Evolutionary conservation across 2,797 vertebrate genomes (phyloP).

Genomic region (Rousettus madagascariensis): DNA sequence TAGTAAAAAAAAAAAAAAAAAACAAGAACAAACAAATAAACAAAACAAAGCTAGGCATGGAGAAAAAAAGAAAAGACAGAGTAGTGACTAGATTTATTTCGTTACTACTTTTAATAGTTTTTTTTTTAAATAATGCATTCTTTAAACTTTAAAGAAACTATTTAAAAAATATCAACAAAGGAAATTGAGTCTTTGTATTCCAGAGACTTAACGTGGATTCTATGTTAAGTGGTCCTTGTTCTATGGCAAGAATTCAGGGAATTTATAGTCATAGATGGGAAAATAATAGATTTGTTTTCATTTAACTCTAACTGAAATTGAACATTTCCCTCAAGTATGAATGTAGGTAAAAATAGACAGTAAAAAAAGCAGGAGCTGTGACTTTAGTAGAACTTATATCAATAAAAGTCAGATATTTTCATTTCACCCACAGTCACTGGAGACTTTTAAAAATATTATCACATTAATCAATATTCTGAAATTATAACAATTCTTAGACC

Average conservation of each 20-base stretch:
- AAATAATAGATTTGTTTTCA: not conserved
- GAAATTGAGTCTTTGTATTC: not conserved
- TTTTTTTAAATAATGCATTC: not conserved
- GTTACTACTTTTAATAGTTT: not conserved
- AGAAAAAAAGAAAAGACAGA: not conserved
- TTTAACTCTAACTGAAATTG: not conserved
- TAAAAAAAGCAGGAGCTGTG: not conserved
- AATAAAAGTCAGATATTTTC: not conserved
- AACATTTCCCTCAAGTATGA: not conserved
- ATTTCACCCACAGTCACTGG: not conserved
- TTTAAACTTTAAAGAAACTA: not conserved
- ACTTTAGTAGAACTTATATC: not conserved
- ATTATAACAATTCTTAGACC: not conserved
- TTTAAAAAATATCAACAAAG: not conserved
- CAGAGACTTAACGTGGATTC: not conserved
- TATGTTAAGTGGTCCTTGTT: not conserved
- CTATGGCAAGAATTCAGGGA: not conserved
- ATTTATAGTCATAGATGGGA: not conserved
- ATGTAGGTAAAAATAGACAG: not conserved
- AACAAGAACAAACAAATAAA: too few relatives aligned
- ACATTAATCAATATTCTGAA: not conserved
- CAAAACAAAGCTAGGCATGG: not conserved
- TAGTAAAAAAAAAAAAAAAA: not conserved
- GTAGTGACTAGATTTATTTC: not conserved
- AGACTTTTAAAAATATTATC: not conserved